phyloP scores from a whole-genome alignment of 2,797 vertebrate species.

The Acomys russatus region DNA sequence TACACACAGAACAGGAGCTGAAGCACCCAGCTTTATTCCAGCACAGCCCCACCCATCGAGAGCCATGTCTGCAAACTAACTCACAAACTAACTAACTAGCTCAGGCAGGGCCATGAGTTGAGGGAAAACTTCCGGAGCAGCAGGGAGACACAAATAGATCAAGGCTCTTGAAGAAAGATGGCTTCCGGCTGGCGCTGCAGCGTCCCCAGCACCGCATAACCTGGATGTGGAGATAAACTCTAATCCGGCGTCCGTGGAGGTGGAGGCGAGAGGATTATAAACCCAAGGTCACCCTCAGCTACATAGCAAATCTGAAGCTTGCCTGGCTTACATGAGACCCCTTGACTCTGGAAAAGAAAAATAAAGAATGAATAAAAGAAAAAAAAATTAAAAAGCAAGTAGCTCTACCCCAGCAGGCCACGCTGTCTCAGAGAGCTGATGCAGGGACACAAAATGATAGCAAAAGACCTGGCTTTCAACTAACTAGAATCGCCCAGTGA shows the following conservation, averaged over 20 bases:
- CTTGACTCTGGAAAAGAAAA: background rate
- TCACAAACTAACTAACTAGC: too few relatives aligned
- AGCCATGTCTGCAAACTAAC: background rate
- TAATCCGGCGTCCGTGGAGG: background rate
- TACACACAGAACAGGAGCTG: too few relatives aligned
- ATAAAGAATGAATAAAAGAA: background rate
- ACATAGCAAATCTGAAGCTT: background rate
- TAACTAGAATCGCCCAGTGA: background rate
- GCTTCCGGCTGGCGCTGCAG: background rate
- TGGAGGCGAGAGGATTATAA: background rate
- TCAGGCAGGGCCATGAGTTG: background rate
- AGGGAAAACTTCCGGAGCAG: background rate
- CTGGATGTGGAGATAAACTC: background rate
- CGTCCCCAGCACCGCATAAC: background rate
- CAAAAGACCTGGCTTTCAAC: background rate
- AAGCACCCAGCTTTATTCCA: accelerated
- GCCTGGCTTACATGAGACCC: background rate
- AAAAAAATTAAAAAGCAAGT: background rate
- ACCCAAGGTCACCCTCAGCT: background rate
- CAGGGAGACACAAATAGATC: accelerated
- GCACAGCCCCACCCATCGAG: accelerated
- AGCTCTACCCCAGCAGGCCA: background rate
- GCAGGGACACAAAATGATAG: too few relatives aligned
- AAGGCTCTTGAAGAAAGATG: accelerated
- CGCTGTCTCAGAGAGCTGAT: background rate